Conservation (phyloP, 2,113 vertebrate species). For the Scopus umbretta region DNA sequence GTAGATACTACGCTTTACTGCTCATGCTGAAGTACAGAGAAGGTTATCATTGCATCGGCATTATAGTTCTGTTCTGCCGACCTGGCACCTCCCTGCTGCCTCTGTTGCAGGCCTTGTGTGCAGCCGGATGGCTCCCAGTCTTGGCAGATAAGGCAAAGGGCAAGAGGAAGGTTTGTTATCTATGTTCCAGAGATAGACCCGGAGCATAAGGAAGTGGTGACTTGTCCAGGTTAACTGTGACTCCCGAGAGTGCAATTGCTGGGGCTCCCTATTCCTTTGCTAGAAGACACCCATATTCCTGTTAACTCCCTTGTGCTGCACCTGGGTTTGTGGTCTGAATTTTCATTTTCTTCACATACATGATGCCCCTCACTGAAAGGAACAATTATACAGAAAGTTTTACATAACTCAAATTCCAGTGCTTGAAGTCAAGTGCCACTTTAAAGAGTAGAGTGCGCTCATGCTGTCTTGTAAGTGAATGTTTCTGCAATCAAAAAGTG, state of each 20-base stretch:
- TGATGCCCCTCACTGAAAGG: not conserved
- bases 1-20: not conserved
- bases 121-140: not conserved
- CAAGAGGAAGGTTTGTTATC: not conserved
- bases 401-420: not conserved
- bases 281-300: not conserved
- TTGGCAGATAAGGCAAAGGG: not conserved
- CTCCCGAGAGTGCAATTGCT: not conserved
- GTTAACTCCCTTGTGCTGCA: not conserved
- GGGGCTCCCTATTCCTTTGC: not conserved
- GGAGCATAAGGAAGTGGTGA: not conserved
- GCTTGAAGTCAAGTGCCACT: not conserved
- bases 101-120: not conserved
- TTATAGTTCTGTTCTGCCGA: not conserved
- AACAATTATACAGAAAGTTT: not conserved
- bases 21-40: not conserved
- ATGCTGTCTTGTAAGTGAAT: not conserved
- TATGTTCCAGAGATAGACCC: not conserved
- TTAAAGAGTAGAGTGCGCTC: not conserved
- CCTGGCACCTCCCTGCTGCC: not conserved
- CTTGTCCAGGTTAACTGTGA: not conserved
- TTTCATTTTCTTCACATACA: accelerated
- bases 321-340: not conserved
- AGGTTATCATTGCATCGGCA: not conserved
- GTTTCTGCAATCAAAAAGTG: not conserved